A percentile compares a stretch with the other conserved stretches of the same genome.
Evolutionary conservation across 1,140 invertebrate genomes (phyloP).

Genomic region (Odontomachus brunneus): DNA sequence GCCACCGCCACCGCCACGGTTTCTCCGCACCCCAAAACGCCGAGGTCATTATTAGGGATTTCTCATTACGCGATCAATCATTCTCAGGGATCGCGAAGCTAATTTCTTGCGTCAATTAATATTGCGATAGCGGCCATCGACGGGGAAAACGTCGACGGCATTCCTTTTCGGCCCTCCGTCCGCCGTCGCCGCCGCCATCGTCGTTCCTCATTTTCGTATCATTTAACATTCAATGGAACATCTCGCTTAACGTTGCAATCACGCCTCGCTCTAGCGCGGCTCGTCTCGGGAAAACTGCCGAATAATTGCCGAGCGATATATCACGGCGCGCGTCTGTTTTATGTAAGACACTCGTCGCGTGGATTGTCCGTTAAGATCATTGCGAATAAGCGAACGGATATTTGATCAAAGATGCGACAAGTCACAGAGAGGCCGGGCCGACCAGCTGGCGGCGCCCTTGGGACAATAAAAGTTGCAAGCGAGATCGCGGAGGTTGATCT

Average conservation of each 20-base stretch:
- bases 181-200: conserved; percentile 18
- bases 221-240: conserved; percentile 58
- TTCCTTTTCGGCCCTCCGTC: conserved; percentile 63
- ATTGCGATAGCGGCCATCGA: conserved; percentile 74
- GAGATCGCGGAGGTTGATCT: conserved; percentile 65
- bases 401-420: conserved; percentile 1
- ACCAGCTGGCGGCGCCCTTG: background rate
- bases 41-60: conserved; percentile 84
- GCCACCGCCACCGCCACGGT: conserved; percentile 11
- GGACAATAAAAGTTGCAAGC: conserved; percentile 55
- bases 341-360: conserved; percentile 20
- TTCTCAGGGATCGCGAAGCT: conserved; percentile 78
- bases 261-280: conserved; percentile 8
- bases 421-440: background rate
- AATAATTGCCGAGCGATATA: conserved; percentile 67
- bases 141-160: conserved; percentile 60
- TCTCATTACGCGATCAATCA: conserved; percentile 85
- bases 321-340: conserved; percentile 55
- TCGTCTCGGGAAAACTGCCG: conserved; percentile 22
- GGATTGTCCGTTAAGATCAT: background rate
- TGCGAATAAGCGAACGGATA: background rate
- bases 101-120: conserved; percentile 84
- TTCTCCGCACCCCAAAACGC: conserved; percentile 74
- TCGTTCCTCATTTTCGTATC: conserved; percentile 63
- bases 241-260: conserved; percentile 48